Conservation (phyloP, 2,888 invertebrate species). For the Tiliacea citrago region DNA sequence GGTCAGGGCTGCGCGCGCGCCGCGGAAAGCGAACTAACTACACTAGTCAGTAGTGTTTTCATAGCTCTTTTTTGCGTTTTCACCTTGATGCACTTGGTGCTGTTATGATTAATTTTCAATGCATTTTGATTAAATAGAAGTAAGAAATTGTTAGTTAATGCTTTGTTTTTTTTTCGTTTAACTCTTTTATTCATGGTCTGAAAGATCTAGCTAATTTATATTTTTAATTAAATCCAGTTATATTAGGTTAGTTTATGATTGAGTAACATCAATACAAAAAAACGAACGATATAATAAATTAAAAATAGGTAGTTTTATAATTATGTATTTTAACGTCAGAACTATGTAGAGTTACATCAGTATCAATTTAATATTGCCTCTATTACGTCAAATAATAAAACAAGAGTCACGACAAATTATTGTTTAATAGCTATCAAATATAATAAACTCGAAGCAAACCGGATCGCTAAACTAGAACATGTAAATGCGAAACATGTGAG, state of each 20-base stretch:
- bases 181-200: conserved; percentile 13
- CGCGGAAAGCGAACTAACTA: conserved; percentile 66
- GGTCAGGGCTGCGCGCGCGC: conserved; percentile 67
- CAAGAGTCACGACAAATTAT: conserved; percentile 21
- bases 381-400: conserved; percentile 26
- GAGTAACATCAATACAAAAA: conserved; percentile 3
- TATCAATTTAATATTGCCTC: conserved; percentile 5
- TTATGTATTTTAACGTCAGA: neutral
- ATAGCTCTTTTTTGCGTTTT: conserved; percentile 65
- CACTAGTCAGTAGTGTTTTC: conserved; percentile 60
- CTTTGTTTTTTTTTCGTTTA: conserved; percentile 11
- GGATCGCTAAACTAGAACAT: conserved; percentile 58
- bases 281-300: neutral
- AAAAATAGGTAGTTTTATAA: neutral
- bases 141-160: neutral
- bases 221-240: neutral
- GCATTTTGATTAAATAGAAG: conserved; percentile 32
- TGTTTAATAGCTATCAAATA: conserved; percentile 27
- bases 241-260: too few relatives aligned
- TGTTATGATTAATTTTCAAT: conserved; percentile 47
- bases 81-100: conserved; percentile 64
- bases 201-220: conserved; percentile 15
- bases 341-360: conserved; percentile 5
- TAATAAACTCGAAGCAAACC: conserved; percentile 45
- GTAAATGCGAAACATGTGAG: conserved; percentile 51